Base-by-base conservation (phyloP, 2,888 invertebrate genomes). In the Choristoneura rosaceana region DNA sequence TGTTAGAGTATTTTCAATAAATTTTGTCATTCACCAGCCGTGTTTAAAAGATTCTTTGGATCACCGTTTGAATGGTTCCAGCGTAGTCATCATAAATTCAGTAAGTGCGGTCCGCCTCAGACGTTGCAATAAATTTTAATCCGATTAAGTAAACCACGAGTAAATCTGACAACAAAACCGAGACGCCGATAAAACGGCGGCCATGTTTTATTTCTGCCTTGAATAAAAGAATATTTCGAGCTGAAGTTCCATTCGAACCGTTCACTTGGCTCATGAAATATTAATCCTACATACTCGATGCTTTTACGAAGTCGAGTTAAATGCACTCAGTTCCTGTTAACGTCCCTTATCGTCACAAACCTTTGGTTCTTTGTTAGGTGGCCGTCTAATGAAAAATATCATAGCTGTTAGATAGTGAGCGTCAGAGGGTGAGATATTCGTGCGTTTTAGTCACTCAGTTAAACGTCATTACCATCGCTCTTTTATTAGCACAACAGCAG, bases 181-280 rank as follows among this genome's bases (percentile, higher is more conserved):
- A 69, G 67, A 68, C 74, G 71, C 66, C 68, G 71, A 78, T 65
- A 75, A 73, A 75, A 71, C 59, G 69, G 52, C 55, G 41, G 69
- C 66, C 76, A 79, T 82, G 79, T 80, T 87, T 87, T 83, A 84
- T 84, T 84, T 79, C 81, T 83, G 81, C 80, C 74, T 74, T 76
- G 79, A 79, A 85, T 84, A 85, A 82, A 81, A 77, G 81, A 85
- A 84, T 84, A 85, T 84, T 81, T 80, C 45, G 77, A 80, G 69
- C 71, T 75, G 78, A 81, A 79, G 76, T 81, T 75, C 74, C 73
- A 62, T 71, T 71, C 62, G 55, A 67, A 47, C 47, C 58, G 47
- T 58, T 55, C 50, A 43, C 25, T 47, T 64, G 25, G 15, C 61
- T 33, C 8, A 61, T 71, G 55, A 67, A 71, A 71, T 71, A 71